Evolutionary conservation across 2,113 vertebrate genomes (phyloP), one percentile per base, ranked within the genome.

Genomic region (Gymnogyps californianus): DNA sequence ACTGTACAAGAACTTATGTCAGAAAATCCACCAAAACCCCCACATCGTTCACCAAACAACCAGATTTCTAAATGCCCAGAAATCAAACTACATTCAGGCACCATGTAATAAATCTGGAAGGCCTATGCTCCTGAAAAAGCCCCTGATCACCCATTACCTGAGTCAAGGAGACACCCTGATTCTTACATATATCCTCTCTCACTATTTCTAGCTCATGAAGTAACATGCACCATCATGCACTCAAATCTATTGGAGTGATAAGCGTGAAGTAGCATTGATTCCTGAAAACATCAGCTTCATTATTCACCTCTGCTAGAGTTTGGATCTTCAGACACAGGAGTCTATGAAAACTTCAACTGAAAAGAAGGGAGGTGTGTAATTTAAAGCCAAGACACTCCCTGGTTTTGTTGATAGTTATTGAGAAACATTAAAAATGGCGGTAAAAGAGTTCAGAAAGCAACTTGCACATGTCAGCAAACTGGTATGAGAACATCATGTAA

Each of bases 51-150:
- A 75, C 9, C 42, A 65, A 76, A 58, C 20, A 87, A 42, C 21
- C 6, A 16, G 52, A 72, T 34, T 32, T 67, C 7, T 78, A 38
- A 32, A 0, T 28, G 26, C 31, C 14, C 13, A 42, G 49, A 88
- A 72, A 69, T 1, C 0, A 0, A 78, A 59, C 42, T 32, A 24
- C 1, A 1, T 42, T 66, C 24, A 79, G 57, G 24, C 17, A 71
- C 13, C 10, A 19, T 9, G 10, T 38, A 62, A 84, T 24, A 87
- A 4, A 46, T 10, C 21, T 61, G 51, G 20, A 88, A 76, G 32
- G 15, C 26, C 25, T 51, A 8, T 12, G 16, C 24, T 81, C 18
- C 76, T 55, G n/a, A 36, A 58, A 66, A 87, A 61, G 21, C 3
- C 17, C 11, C 5, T 25, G 16, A 44, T 36, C 17, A 49, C 8